phyloP scores from a whole-genome alignment of 1,140 invertebrate genomes.

The Drusus annulatus region DNA sequence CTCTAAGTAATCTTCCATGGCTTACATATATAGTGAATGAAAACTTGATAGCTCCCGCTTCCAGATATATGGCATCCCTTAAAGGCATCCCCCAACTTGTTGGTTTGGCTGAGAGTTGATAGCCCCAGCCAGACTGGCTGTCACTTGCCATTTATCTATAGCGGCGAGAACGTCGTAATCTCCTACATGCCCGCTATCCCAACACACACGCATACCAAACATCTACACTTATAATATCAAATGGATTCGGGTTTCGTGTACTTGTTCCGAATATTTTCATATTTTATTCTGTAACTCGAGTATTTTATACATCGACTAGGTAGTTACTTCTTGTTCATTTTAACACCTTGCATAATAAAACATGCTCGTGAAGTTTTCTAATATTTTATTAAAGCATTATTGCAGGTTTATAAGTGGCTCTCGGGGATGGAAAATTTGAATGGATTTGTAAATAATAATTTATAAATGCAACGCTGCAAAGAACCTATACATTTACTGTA shows the following conservation, averaged over 20 bases:
- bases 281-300: too few species aligned
- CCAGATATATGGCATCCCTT: conserved; percentile 50
- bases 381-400: too few species aligned
- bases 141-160: conserved; percentile 56
- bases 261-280: too few species aligned
- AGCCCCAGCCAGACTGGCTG: conserved; percentile 52
- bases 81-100: conserved; percentile 45
- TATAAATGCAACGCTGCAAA: too few species aligned
- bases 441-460: too few species aligned
- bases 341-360: too few species aligned
- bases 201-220: neutral
- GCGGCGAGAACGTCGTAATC: conserved; percentile 31
- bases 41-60: conserved; percentile 40
- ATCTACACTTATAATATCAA: conserved; percentile 15
- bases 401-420: too few species aligned
- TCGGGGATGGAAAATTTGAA: too few species aligned
- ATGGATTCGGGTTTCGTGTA: neutral
- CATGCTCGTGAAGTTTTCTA: too few species aligned
- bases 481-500: too few species aligned
- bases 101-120: conserved; percentile 50
- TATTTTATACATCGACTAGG: too few species aligned
- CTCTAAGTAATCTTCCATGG: conserved; percentile 34
- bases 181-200: neutral
- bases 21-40: conserved; percentile 33
- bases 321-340: too few species aligned